These are phyloP conservation scores for Motacilla alba DNA, from an alignment of 2,113 vertebrate species.

Conservation along the genomic window DNA sequence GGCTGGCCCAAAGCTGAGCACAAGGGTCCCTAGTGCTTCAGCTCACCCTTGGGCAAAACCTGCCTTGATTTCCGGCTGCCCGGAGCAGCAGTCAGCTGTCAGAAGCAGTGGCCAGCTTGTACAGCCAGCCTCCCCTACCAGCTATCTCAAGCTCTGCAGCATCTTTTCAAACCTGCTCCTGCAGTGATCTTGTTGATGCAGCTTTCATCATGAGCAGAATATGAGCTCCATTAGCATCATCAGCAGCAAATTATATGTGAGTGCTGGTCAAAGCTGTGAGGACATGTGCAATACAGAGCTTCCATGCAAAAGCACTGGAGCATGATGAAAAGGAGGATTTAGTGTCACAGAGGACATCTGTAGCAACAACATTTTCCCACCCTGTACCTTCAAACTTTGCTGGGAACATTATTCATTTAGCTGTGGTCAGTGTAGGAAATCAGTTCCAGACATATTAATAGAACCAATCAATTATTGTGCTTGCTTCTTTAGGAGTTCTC, in stretches of 20 bases:
- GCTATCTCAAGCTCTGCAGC: background rate
- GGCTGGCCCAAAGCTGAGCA: rapidly evolving
- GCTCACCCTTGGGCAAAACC: background rate
- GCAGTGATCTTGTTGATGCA: background rate
- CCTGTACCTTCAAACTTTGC: background rate
- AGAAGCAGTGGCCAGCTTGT: background rate
- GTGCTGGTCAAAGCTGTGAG: background rate
- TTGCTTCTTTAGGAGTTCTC: background rate
- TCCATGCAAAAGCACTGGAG: background rate
- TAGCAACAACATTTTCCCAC: background rate
- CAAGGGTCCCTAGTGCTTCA: rapidly evolving
- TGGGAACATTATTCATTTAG: background rate
- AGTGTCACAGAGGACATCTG: background rate
- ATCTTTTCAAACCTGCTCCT: background rate
- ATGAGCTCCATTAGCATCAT: background rate
- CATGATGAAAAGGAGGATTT: background rate
- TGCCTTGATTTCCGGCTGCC: background rate
- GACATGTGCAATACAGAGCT: background rate
- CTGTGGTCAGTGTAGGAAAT: background rate
- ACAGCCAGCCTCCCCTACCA: background rate
- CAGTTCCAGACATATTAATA: background rate
- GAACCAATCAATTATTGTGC: background rate
- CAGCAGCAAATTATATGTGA: background rate
- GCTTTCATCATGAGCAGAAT: background rate
- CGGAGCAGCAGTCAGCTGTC: background rate